Conservation (phyloP, 1,140 invertebrate genomes). For the Popillia japonica region DNA sequence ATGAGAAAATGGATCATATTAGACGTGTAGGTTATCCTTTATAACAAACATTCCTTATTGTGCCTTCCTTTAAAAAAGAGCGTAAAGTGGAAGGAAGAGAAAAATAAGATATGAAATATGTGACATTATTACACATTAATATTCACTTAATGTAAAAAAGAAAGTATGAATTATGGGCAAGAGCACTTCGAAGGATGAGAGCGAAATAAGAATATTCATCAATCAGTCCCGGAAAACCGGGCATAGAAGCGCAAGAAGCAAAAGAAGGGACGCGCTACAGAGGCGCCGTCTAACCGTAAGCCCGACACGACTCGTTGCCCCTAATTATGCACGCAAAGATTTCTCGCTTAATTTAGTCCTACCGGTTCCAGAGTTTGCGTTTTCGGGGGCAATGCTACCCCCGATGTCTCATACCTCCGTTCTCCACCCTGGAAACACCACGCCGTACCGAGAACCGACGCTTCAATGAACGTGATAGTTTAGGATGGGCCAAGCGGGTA, state of each 20-base stretch:
- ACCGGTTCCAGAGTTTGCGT: conserved; percentile 48
- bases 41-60: background rate
- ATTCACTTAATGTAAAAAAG: conserved; percentile 39
- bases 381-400: conserved; percentile 35
- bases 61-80: conserved; percentile 2
- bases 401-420: conserved; percentile 33
- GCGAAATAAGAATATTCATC: conserved; percentile 43
- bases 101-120: conserved; percentile 32
- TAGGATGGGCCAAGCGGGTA: background rate
- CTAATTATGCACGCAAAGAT: conserved; percentile 59
- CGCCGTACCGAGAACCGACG: conserved; percentile 34
- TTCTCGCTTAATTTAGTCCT: conserved; percentile 59
- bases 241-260: conserved; percentile 29
- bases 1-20: background rate
- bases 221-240: conserved; percentile 39
- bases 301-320: conserved; percentile 56
- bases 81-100: conserved; percentile 21
- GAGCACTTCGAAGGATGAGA: conserved; percentile 33
- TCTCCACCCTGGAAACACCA: background rate
- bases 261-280: conserved; percentile 33
- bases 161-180: conserved; percentile 38
- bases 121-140: conserved; percentile 39
- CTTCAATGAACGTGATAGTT: conserved; percentile 35
- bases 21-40: background rate
- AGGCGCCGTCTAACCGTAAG: conserved; percentile 46